These are phyloP conservation scores for Cinara cedri DNA, from an alignment of 2,888 invertebrate species.

Conservation along the genomic window DNA sequence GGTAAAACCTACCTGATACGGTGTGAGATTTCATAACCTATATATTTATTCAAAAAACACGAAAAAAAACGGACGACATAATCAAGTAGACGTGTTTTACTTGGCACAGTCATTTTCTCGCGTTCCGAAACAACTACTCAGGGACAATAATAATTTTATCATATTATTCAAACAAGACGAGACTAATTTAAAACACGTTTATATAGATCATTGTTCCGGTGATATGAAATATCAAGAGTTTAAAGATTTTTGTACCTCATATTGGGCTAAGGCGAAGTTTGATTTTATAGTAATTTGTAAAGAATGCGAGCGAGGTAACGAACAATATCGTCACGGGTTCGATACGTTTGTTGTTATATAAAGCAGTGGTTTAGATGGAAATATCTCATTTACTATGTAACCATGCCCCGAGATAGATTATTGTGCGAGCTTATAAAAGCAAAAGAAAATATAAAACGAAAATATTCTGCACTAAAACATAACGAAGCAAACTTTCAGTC, in stretches of 20 bases:
- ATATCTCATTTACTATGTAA: neutral
- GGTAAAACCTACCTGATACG: no score
- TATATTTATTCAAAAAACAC: no score
- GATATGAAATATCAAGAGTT: conserved; percentile 10
- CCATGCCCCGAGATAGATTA: neutral
- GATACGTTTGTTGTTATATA: conserved; percentile 38
- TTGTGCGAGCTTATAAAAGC: neutral
- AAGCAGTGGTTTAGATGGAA: neutral
- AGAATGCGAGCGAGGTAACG: conserved; percentile 1
- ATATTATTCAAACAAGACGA: conserved; percentile 33
- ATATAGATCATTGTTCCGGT: conserved; percentile 9
- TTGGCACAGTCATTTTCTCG: conserved; percentile 60
- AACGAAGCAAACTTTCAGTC: neutral
- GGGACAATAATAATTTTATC: conserved; percentile 26
- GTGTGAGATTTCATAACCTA: conserved; percentile 53
- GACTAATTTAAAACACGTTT: conserved; percentile 21
- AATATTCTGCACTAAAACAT: neutral
- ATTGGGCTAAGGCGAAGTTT: neutral
- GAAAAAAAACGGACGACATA: conserved; percentile 58
- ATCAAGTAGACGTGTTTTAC: conserved; percentile 59
- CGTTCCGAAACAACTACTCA: conserved; percentile 60
- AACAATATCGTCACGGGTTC: conserved; percentile 12
- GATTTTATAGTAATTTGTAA: conserved; percentile 58
- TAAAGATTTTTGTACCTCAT: conserved; percentile 26
- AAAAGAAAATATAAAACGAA: conserved; percentile 30